These are phyloP conservation scores for Cyprinus carpio DNA, from an alignment of 2,113 vertebrate genomes.

Conservation along the genomic window DNA sequence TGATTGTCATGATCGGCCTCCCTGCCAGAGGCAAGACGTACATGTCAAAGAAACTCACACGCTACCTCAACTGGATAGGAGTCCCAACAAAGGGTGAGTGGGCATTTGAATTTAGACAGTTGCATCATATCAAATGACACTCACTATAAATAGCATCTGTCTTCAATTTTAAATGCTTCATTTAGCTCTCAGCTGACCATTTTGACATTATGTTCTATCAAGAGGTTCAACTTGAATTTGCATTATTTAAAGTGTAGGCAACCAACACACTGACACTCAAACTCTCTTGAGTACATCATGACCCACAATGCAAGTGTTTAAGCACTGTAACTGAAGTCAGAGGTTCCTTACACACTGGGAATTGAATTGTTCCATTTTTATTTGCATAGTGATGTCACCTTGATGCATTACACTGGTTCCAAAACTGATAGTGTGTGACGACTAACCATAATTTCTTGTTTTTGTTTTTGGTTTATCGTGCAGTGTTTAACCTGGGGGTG, in stretches of 20 bases:
- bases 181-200: not conserved
- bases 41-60: conserved; percentile 95
- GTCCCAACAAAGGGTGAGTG: conserved; percentile 92
- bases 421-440: not conserved
- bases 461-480: conserved; percentile 47
- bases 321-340: not conserved
- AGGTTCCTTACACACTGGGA: not conserved
- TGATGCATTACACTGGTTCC: not conserved
- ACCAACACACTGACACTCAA: not conserved
- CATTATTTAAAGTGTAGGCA: not conserved
- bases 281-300: not conserved
- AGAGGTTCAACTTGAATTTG: conserved; percentile 3
- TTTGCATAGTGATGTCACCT: not conserved
- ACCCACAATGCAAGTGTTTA: conserved; percentile 13
- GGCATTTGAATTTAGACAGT: not conserved
- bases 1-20: conserved; percentile 97
- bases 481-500: conserved; percentile 96
- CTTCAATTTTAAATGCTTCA: not conserved
- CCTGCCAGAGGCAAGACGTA: conserved; percentile 93
- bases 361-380: not conserved
- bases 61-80: conserved; percentile 98
- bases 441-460: not conserved
- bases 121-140: not conserved
- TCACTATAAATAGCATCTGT: conserved; percentile 4
- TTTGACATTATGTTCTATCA: not conserved